A percentile compares a stretch with the other conserved stretches of the same genome.
phyloP scores from a whole-genome alignment of 2,113 vertebrate species.

The Neolamprologus devosi region DNA sequence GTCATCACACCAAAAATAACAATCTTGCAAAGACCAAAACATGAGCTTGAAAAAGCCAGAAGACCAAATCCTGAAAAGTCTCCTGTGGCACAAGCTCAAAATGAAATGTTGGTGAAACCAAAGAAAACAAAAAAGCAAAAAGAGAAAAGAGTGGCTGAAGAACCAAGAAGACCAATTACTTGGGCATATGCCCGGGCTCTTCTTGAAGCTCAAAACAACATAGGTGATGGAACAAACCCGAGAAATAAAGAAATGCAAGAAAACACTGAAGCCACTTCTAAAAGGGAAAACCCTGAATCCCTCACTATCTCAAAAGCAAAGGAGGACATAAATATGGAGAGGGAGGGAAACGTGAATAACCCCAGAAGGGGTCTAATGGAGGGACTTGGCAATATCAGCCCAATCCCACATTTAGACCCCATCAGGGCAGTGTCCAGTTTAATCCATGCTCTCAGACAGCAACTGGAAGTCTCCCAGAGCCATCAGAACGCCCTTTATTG shows the following conservation, averaged over 20 bases:
- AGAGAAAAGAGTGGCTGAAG: background rate
- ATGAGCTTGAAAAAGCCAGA: background rate
- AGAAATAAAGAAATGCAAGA: background rate
- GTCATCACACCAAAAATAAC: background rate
- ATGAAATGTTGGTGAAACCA: background rate
- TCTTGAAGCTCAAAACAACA: background rate
- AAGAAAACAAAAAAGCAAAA: background rate
- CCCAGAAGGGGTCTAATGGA: background rate
- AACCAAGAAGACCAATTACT: background rate
- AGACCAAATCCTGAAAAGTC: background rate
- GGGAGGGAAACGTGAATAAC: background rate
- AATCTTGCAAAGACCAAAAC: background rate
- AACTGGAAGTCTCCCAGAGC: background rate
- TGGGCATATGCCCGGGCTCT: fast-evolving
- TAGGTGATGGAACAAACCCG: fast-evolving
- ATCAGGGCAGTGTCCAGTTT: background rate
- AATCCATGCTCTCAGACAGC: background rate
- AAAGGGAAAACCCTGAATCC: background rate
- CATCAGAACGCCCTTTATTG: background rate
- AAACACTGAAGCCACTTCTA: background rate
- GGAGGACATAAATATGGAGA: background rate
- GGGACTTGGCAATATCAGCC: background rate
- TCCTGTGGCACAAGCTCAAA: background rate
- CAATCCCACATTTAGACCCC: background rate
- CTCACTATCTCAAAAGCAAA: background rate